Percentiles rank a stretch among this genome's conserved stretches.
Evolutionary conservation across 2,113 vertebrate species (phyloP).

Genomic region (Bettongia penicillata): DNA sequence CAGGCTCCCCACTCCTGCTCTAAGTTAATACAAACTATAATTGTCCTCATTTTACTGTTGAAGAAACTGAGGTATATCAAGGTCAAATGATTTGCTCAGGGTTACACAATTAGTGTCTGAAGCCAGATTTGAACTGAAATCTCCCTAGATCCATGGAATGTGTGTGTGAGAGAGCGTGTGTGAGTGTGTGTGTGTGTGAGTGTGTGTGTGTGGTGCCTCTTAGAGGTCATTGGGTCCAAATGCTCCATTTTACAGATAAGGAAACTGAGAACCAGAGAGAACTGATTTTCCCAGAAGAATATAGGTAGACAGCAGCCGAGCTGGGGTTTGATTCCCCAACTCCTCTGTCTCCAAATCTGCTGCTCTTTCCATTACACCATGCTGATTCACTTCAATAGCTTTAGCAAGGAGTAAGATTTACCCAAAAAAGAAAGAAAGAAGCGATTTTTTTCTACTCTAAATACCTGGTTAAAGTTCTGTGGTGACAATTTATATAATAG

Average conservation of each 20-base stretch:
- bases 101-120: too few species aligned
- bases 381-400: slow-evolving; percentile 68
- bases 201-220: too few species aligned
- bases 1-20: too few species aligned
- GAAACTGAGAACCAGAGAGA: not conserved
- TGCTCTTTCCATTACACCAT: slow-evolving; percentile 39
- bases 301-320: slow-evolving; percentile 24
- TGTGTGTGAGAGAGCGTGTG: too few species aligned
- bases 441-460: slow-evolving; percentile 78
- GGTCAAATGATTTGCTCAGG: too few species aligned
- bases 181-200: too few species aligned
- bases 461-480: slow-evolving; percentile 74
- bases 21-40: not conserved
- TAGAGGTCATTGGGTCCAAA: slow-evolving; percentile 43
- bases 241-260: not conserved
- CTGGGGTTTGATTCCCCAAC: slow-evolving; percentile 53
- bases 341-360: slow-evolving; percentile 39
- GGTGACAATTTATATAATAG: slow-evolving; percentile 79
- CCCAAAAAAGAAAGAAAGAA: slow-evolving; percentile 67
- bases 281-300: not conserved
- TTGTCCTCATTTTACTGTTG: not conserved
- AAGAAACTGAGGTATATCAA: not conserved
- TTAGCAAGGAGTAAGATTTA: slow-evolving; percentile 59
- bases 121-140: not conserved
- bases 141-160: too few species aligned